Percentiles rank a stretch among this genome's conserved stretches.
Evolutionary conservation across 92 coral and sea anemone genomes (phyloP).

Genomic region (Diadumene lineata): DNA sequence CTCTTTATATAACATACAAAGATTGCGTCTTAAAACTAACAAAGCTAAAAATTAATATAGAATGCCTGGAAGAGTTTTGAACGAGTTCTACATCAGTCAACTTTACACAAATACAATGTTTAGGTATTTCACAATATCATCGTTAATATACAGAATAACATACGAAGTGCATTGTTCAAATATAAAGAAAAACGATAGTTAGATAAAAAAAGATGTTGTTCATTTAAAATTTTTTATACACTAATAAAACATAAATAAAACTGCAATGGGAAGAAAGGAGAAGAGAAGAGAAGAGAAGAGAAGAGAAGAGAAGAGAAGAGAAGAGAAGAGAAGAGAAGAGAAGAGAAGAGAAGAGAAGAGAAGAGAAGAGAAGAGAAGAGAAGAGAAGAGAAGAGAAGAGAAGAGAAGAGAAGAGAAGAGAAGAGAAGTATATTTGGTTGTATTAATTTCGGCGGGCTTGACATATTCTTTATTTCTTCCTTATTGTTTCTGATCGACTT

Average conservation of each 20-base stretch:
- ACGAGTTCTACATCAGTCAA: not conserved
- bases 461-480: not conserved
- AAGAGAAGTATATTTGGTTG: constrained; percentile 4
- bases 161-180: not conserved
- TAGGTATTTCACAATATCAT: not conserved
- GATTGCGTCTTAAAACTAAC: not conserved
- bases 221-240: no score
- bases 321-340: not conserved
- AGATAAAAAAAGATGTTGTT: not conserved
- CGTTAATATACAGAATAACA: not conserved
- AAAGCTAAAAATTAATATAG: not conserved
- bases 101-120: not conserved
- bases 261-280: not conserved
- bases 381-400: constrained; percentile 5
- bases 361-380: not conserved
- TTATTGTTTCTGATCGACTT: no score
- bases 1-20: constrained; percentile 3
- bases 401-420: constrained; percentile 8
- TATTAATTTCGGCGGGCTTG: not conserved
- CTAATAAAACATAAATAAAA: no score
- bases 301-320: not conserved
- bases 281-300: not conserved
- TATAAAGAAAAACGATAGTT: not conserved
- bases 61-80: not conserved
- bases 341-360: not conserved